A percentile compares a stretch with the other conserved stretches of the same genome.
Evolutionary conservation across 2,888 invertebrate genomes (phyloP).

Genomic region (Oeneis ivallda): DNA sequence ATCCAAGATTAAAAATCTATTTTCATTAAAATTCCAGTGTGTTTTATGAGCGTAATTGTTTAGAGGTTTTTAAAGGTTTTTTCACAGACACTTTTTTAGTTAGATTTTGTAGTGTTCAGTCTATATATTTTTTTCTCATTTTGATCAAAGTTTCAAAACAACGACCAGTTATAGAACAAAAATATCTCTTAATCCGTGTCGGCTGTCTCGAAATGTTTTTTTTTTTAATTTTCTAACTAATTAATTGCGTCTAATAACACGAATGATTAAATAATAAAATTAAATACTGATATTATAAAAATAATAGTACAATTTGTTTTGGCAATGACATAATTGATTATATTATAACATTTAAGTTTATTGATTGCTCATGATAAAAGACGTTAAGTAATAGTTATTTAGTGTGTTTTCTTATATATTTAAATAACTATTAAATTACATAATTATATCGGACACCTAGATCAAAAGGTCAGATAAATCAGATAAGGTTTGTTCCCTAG

Average conservation of each 20-base stretch:
- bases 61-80: no score
- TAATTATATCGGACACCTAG: no score
- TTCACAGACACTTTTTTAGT: no score
- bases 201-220: neutral
- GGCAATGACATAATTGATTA: neutral
- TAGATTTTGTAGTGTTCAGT: no score
- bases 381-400: neutral
- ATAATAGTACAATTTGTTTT: neutral
- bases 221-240: neutral
- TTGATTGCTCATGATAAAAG: constrained; percentile 18
- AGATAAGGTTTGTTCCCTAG: no score
- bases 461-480: no score
- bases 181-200: neutral
- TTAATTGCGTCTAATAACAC: neutral
- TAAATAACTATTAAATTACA: no score
- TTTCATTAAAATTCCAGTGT: no score
- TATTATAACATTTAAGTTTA: neutral
- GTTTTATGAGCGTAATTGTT: no score
- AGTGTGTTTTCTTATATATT: neutral
- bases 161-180: neutral
- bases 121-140: no score
- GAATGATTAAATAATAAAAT: neutral
- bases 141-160: neutral
- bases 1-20: no score
- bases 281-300: neutral